A percentile compares a stretch with the other conserved stretches of the same genome.
phyloP scores from a whole-genome alignment of 2,888 invertebrate species.

The Nowickia ferox region DNA sequence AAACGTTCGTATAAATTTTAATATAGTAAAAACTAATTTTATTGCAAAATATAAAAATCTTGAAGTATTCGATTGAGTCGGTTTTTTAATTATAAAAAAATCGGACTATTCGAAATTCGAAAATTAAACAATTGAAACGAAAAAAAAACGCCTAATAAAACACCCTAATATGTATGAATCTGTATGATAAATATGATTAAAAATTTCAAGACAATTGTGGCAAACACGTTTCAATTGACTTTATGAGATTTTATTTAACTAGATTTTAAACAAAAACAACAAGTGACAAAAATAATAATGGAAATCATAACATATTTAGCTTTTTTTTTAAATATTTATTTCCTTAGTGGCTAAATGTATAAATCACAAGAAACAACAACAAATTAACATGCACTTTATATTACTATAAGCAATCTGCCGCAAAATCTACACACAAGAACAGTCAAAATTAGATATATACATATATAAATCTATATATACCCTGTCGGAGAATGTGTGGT shows the following conservation, averaged over 20 bases:
- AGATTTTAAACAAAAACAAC: constrained; percentile 2
- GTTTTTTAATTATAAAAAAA: too few species aligned
- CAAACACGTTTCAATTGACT: constrained; percentile 69
- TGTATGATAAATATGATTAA: constrained; percentile 19
- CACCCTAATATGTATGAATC: neutral
- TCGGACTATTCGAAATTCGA: too few species aligned
- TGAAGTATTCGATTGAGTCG: too few species aligned
- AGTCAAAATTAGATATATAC: neutral
- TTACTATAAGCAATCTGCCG: constrained; percentile 31
- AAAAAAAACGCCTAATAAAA: too few species aligned
- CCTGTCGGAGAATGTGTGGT: too few species aligned
- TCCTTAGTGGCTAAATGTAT: constrained; percentile 43
- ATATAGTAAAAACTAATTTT: too few species aligned
- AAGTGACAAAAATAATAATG: constrained; percentile 37
- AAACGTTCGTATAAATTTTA: too few species aligned
- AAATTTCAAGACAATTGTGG: constrained; percentile 68
- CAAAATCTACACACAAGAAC: constrained; percentile 40
- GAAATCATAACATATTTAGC: constrained; percentile 7
- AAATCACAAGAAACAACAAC: constrained; percentile 17
- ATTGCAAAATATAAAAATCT: too few species aligned
- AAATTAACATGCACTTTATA: constrained; percentile 25
- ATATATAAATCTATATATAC: too few species aligned
- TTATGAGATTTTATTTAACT: constrained; percentile 58
- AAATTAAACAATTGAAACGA: too few species aligned
- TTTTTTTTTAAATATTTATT: constrained; percentile 38